Evolutionary conservation across 2,888 invertebrate genomes (phyloP), one percentile per base, ranked within the genome.

Genomic region (Mesorhabditis spiculigera): DNA sequence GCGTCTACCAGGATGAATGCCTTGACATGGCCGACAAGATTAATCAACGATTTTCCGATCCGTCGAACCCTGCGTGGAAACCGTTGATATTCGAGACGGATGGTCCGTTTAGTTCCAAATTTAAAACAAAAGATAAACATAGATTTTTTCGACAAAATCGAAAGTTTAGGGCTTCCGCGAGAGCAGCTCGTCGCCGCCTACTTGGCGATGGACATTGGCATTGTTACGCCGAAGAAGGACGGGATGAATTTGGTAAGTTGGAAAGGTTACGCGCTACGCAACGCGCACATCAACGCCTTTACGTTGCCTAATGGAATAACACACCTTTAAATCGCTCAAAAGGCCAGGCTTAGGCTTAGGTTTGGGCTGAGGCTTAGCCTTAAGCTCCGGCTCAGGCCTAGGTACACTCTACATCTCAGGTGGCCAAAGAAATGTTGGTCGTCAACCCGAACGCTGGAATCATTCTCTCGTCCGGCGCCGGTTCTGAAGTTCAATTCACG

Each of bases 181-280:
- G 72, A 74, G 28, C 81, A 84, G 16, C 69, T 85, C 8, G 81
- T 86, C 4, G 84, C 84, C 13, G 84, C 83, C 63, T 86, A 86
- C 58, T 71, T 86, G 65, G 86, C 86, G n/a, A 85, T 86, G 85
- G 86, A 86, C 68, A 80, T 86, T 41, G 86, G 86, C 28, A 81
- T 86, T 0, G 86, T 86, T 5, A 85, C 86, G 8, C 86, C 86
- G n/a, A 78, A 80, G 65, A 86, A 86, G 61, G 78, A 84, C 69
- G 85, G 85, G 67, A 85, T 85, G 85, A 85, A 85, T 66, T 66
- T 85, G 71, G 83, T 82, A 41, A 65, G 68, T 6, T n/a, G n/a
- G n/a, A n/a, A n/a, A n/a, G n/a, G n/a, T n/a, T 13, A n/a, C 8
- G 44, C n/a, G 0, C 1, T 4, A 16, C 44, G n/a, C 58, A 58